A percentile compares a stretch with the other conserved stretches of the same genome.
Conservation (phyloP, 2,888 invertebrate species). For the Caenorhabditis sulstoni region DNA sequence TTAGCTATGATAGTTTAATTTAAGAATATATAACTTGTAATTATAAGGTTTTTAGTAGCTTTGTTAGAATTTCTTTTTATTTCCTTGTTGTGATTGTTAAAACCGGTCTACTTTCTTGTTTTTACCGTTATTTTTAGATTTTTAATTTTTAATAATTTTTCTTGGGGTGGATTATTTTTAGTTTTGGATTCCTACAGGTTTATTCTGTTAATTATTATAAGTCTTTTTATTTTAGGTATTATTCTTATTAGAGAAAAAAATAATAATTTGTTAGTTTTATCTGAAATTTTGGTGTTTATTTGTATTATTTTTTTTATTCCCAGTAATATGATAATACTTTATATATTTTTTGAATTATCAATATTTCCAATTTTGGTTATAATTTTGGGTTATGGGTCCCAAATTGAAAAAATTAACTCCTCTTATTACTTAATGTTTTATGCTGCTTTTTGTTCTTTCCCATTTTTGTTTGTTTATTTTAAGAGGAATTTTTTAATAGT, state of each 20-base stretch:
- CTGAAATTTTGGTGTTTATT: constrained; percentile 63
- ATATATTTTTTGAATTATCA: constrained; percentile 74
- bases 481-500: constrained; percentile 59
- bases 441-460: constrained; percentile 73
- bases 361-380: constrained; percentile 73
- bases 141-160: constrained; percentile 81
- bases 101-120: constrained; percentile 68
- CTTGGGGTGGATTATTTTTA: constrained; percentile 86
- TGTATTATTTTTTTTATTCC: constrained; percentile 72
- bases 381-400: constrained; percentile 71
- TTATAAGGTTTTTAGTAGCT: constrained; percentile 68
- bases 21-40: constrained; percentile 72
- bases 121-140: constrained; percentile 81
- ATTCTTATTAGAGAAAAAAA: constrained; percentile 68
- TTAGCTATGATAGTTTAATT: constrained; percentile 72
- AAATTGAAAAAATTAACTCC: constrained; percentile 75
- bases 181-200: constrained; percentile 77
- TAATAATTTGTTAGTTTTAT: constrained; percentile 65
- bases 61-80: constrained; percentile 67
- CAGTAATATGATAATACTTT: constrained; percentile 71
- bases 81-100: constrained; percentile 63
- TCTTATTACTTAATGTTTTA: constrained; percentile 74
- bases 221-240: constrained; percentile 69
- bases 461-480: constrained; percentile 72
- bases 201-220: constrained; percentile 69